Evolutionary conservation across 2,797 vertebrate genomes (phyloP), one percentile per base, ranked within the genome.

Genomic region (Xenentodon cancila): DNA sequence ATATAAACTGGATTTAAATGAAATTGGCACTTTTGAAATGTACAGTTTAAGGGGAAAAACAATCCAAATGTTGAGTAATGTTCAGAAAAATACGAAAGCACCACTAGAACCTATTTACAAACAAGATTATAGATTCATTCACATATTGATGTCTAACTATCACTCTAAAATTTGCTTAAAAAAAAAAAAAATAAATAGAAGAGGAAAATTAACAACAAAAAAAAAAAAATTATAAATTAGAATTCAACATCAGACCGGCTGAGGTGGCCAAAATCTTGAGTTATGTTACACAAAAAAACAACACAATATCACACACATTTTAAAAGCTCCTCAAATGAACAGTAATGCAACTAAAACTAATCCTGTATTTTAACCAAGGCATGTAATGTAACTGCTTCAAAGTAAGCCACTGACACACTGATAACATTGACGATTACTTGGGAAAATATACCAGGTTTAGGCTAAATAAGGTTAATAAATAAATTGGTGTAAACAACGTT

Each of bases 171-270:
- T 22, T 2, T 68, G 22, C 53, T 44, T 18, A 32, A 57, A 53
- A 19, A 44, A 22, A 17, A 50, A 22, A 4, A 50, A 53, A 30
- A 51, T 13, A 47, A 46, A 63, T n/a, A n/a, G n/a, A 44, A 18
- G 25, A 51, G 0, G 57, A 45, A 19, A 22, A 7, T 25, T 1
- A 46, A 32, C 1, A 9, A 8, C 9, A 54, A 62, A n/a, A n/a
- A n/a, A n/a, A n/a, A n/a, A n/a, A n/a, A n/a, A n/a, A n/a, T n/a
- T n/a, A n/a, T n/a, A 6, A 43, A 3, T 32, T 53, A 84, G 66
- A 89, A 70, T 81, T 79, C 68, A 77, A 84, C 70, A 74, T 86
- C 86, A 87, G 81, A 84, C 83, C 82, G 68, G 86, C 81, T 84
- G 84, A 91, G 59, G 86, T 87, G 75, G 60, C 71, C 59, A 71